A percentile compares a stretch with the other conserved stretches of the same genome.
These are phyloP conservation scores for Pseudomugil tenellus DNA, from an alignment of 2,797 vertebrate genomes.

Conservation along the genomic window DNA sequence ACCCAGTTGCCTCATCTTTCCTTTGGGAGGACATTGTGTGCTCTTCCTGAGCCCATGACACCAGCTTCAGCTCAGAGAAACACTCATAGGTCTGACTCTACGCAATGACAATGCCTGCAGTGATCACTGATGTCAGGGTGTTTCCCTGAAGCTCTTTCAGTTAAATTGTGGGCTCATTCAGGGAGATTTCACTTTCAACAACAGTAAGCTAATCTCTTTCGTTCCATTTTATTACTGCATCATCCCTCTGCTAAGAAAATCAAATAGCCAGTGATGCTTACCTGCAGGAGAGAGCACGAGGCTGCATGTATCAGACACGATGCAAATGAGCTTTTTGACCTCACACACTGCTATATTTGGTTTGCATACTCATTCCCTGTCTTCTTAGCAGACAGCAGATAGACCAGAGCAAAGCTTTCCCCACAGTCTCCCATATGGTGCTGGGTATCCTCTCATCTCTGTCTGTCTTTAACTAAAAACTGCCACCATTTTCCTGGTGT, in stretches of 20 bases:
- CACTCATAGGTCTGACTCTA: slow-evolving; percentile 14
- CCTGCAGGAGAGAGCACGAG: slow-evolving; percentile 64
- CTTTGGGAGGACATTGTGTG: slow-evolving; percentile 28
- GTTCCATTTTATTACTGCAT: slow-evolving; percentile 12
- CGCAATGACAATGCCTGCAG: slow-evolving; percentile 45
- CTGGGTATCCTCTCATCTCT: slow-evolving; percentile 37
- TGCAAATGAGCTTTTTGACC: slow-evolving; percentile 44
- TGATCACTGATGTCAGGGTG: slow-evolving; percentile 23
- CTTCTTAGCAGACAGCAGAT: slow-evolving; percentile 18
- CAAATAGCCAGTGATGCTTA: slow-evolving; percentile 67
- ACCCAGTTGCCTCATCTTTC: slow-evolving; percentile 37
- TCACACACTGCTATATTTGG: slow-evolving; percentile 36
- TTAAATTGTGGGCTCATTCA: slow-evolving; percentile 8
- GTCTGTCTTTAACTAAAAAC: slow-evolving; percentile 55
- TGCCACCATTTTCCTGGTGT: slow-evolving; percentile 82
- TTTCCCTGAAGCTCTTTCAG: slow-evolving; percentile 30
- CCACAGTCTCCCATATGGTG: slow-evolving; percentile 40
- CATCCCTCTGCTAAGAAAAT: slow-evolving; percentile 32
- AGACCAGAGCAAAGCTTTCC: slow-evolving; percentile 43
- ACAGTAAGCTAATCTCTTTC: slow-evolving; percentile 42
- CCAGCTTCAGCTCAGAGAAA: slow-evolving; percentile 44
- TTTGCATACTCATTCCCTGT: slow-evolving; percentile 46
- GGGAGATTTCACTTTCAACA: slow-evolving; percentile 23
- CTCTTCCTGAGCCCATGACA: slow-evolving; percentile 37
- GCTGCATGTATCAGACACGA: slow-evolving; percentile 52